These are phyloP conservation scores for Phenganax stokvisi DNA, from an alignment of 92 coral and sea anemone genomes.

Conservation along the genomic window DNA sequence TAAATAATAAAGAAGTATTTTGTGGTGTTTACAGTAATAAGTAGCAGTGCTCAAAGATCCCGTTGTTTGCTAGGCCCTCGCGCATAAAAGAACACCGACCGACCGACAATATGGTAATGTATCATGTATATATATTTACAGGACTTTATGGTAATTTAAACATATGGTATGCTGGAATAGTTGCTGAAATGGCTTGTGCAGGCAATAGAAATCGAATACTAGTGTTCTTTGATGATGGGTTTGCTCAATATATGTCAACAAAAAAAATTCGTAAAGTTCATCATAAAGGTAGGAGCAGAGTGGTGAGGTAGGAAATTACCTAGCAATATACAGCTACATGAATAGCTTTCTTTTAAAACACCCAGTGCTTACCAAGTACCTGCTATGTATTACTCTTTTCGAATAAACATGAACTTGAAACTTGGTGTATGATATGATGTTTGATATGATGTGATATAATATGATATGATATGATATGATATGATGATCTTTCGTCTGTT, in stretches of 20 bases:
- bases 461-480: no score
- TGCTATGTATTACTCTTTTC: no score
- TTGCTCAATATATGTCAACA: slow-evolving; percentile 87
- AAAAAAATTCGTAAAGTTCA: slow-evolving; percentile 86
- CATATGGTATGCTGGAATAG: slow-evolving; percentile 92
- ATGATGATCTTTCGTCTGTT: no score
- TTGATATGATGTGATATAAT: no score
- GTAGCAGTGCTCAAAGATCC: background rate
- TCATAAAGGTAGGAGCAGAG: slow-evolving; percentile 64
- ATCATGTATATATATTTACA: slow-evolving; percentile 20
- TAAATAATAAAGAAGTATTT: no score
- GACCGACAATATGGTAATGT: background rate
- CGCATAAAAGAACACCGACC: background rate
- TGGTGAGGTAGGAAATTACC: background rate
- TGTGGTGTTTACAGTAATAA: no score
- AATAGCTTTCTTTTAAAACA: background rate
- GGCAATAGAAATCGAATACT: slow-evolving; percentile 74
- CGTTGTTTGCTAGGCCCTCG: background rate
- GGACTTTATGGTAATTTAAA: slow-evolving; percentile 89
- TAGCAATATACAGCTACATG: background rate
- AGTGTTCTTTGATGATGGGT: slow-evolving; percentile 97
- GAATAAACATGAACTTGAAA: no score
- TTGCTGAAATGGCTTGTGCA: slow-evolving; percentile 81
- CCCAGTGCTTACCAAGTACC: no score
- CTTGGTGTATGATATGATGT: no score